Base-by-base conservation (phyloP, 2,888 invertebrate genomes). In the Ophioninae sp. region DNA sequence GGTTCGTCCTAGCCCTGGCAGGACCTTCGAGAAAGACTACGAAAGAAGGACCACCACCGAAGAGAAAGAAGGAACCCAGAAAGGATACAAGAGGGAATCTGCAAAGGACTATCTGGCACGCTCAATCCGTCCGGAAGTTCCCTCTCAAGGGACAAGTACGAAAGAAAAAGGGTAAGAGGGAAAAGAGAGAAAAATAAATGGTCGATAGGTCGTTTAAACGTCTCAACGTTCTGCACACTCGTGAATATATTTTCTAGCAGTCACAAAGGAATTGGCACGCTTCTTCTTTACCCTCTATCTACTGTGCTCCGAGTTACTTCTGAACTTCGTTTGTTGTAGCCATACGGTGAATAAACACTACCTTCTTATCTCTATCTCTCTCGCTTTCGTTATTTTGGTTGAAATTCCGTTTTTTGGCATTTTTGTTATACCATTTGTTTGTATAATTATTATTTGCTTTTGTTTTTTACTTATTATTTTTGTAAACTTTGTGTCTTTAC, bases 101-200 rank as follows among this genome's bases (percentile, higher is more conserved):
- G 59, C 59, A 37, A 79, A 68, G 77, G 82, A 68, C 80, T 86
- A 86, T 85, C 85, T 82, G 80, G 76, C 85, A 78, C 83, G 85
- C 82, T 86, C 86, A 84, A 85, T 86, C 85, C 85, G 84, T 72
- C 76, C 80, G 86, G 83, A 86, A 86, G 86, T 84, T 82, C 64
- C 76, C 77, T 70, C 81, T 75, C 73, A 59, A 78, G 73, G 68
- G 74, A 79, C 75, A 70, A 64, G 57, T n/a, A 21, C 37, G 62
- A 73, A 68, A 64, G 62, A 84, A 44, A 23, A 21, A 61, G 79
- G 65, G 74, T 72, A 72, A 72, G 50, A 75, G 65, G 41, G 44
- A 77, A n/a, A n/a, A n/a, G n/a, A n/a, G n/a, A n/a, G n/a, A n/a
- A n/a, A n/a, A n/a, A n/a, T n/a, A n/a, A n/a, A n/a, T 59, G 62